Base-by-base conservation (phyloP, 1,140 invertebrate species). In the Ganaspis sp. region DNA sequence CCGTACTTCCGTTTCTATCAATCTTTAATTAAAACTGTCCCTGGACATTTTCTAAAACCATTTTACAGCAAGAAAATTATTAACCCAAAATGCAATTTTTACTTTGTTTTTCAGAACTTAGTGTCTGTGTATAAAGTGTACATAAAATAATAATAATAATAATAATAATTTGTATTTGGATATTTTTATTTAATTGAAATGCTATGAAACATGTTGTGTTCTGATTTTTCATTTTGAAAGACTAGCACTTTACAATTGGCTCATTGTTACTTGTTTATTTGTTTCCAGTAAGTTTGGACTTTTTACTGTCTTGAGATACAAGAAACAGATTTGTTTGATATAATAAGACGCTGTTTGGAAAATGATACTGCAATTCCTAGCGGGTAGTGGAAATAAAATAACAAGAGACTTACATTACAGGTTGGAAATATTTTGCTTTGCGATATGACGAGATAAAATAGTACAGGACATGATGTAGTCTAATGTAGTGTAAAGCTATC, bases 371-470 rank as follows among this genome's bases (percentile, higher is more conserved):
- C 45, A 49, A 49, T 49, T 49, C 45, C 45, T 49, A 49, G 45
- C 45, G 17, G 45, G n/a, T 49, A 49, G 45, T 49, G 45, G 15
- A 49, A 49, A 49, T 49, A 49, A 49, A 49, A 8, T 49, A 49
- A 49, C 45, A 49, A 49, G 45, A 49, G 45, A 17, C n/a, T 49
- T 49, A 49, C 45, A 49, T 49, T 49, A 49, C 45, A 49, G 45
- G 45, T 49, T 49, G 45, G n/a, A 49, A 49, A 49, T 49, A 49
- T 49, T 49, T 49, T 49, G 45, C 45, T 17, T 49, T 17, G 45
- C 45, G 45, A 49, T 49, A 49, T 49, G 45, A 49, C 45, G n/a
- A 49, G 45, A 49, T 49, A 49, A 49, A 49, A 49, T 49, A 49
- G n/a, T 49, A 49, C 45, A 49, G n/a, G 17, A 49, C 45, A n/a